phyloP scores from a whole-genome alignment of 2,797 vertebrate species.

The Zalophus californianus region DNA sequence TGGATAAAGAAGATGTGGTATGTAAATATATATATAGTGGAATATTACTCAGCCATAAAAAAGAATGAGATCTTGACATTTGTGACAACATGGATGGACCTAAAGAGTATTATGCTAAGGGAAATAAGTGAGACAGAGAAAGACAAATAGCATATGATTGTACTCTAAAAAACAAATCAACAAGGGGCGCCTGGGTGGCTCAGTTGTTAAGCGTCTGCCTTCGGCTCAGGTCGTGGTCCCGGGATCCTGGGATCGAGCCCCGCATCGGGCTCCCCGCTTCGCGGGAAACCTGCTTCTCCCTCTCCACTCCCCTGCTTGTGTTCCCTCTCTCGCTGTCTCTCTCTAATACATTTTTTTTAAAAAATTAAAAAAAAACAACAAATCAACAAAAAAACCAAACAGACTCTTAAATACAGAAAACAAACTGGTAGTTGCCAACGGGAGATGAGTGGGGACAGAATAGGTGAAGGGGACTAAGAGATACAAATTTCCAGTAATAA shows the following conservation, averaged over 20 bases:
- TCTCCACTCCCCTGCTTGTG: too few relatives aligned
- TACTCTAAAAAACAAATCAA: not conserved
- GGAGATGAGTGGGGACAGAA: not conserved
- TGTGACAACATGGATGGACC: not conserved
- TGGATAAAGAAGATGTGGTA: not conserved
- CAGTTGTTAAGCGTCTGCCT: too few relatives aligned
- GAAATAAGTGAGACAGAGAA: not conserved
- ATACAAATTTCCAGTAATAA: not conserved
- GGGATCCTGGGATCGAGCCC: too few relatives aligned
- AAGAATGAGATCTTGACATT: not conserved
- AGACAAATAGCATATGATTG: not conserved
- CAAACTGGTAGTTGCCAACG: not conserved
- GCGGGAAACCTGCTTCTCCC: too few relatives aligned
- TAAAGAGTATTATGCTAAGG: not conserved
- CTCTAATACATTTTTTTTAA: too few relatives aligned
- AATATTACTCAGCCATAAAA: not conserved
- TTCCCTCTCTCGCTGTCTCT: too few relatives aligned
- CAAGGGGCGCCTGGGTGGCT: too few relatives aligned
- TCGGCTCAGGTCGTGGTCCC: too few relatives aligned
- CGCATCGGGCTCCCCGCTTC: too few relatives aligned
- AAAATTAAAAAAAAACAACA: too few relatives aligned
- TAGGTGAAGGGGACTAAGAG: not conserved
- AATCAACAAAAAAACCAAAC: not conserved
- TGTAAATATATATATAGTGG: not conserved
- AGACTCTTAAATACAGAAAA: not conserved